A percentile compares a stretch with the other conserved stretches of the same genome.
Evolutionary conservation across 2,113 vertebrate genomes (phyloP).

Genomic region (Plestiodon gilberti): DNA sequence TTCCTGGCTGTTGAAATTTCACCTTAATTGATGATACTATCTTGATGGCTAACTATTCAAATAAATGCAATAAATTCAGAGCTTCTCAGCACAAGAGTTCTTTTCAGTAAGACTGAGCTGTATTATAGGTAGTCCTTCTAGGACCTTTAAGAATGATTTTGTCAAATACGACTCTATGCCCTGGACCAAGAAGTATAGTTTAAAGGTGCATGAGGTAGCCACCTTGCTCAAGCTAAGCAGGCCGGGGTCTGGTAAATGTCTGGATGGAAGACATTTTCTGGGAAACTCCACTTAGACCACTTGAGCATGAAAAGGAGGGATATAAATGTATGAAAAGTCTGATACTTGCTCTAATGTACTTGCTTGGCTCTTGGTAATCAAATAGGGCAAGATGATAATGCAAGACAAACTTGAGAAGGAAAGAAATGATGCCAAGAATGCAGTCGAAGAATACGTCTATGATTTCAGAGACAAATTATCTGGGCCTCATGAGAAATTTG

Average conservation of each 20-base stretch:
- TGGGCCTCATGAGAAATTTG: conserved; percentile 89
- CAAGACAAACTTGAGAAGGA: conserved; percentile 99
- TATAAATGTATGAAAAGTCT: neutral
- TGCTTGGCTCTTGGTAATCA: neutral
- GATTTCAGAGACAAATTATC: conserved; percentile 96
- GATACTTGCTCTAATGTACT: neutral
- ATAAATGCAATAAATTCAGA: neutral
- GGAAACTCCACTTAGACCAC: no score
- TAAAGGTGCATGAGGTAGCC: no score
- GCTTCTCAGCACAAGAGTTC: neutral
- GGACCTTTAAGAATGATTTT: neutral
- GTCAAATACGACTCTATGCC: neutral
- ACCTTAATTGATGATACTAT: neutral
- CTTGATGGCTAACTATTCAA: neutral
- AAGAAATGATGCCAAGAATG: conserved; percentile 96
- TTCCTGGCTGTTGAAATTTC: neutral
- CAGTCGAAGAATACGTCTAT: conserved; percentile 96
- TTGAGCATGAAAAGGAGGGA: no score
- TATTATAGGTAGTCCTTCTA: neutral
- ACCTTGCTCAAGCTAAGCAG: no score
- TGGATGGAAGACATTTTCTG: no score
- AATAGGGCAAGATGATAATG: conserved; percentile 98
- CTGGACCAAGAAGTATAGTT: no score
- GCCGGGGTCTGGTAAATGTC: no score
- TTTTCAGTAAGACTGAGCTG: neutral